Evolutionary conservation across 1,140 invertebrate genomes (phyloP), one percentile per base, ranked within the genome.

Genomic region (Nilaparvata lugens): DNA sequence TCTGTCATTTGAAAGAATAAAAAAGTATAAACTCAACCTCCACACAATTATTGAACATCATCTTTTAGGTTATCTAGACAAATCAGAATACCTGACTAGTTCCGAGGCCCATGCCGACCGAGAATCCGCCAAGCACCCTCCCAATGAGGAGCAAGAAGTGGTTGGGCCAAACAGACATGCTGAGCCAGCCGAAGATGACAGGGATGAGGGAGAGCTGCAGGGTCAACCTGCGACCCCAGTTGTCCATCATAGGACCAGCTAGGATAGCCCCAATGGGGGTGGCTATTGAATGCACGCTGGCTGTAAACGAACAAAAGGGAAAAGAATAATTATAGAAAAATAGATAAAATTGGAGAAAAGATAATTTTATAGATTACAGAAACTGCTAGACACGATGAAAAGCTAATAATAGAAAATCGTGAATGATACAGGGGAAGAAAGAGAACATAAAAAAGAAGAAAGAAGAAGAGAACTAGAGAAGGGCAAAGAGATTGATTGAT

Each of bases 41-140:
- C n/a, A n/a, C n/a, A n/a, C n/a, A n/a, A n/a, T n/a, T n/a, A n/a
- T n/a, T n/a, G n/a, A n/a, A n/a, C n/a, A n/a, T n/a, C n/a, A n/a
- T n/a, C n/a, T n/a, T n/a, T n/a, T n/a, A n/a, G n/a, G n/a, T n/a
- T n/a, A n/a, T n/a, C n/a, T n/a, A n/a, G n/a, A 40, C 9, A 45
- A 45, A 45, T 16, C 19, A 23, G 14, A 5, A 66, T 73, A 86
- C 83, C 77, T 86, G 84, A 16, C 76, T 76, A 19, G 83, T 80
- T 51, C 85, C 85, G 4, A 83, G 82, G 58, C 84, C 75, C 51
- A 86, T 76, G 38, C 86, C 86, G 2, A 86, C 83, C 1, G 84
- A 79, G 58, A 87, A 78, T 52, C 86, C 86, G 55, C 82, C 83
- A 2, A 86, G 69, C 14, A 86, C 71, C 62, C 86, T 78, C 2